phyloP scores from a whole-genome alignment of 2,797 vertebrate species.

The Chloroceryle amazona region DNA sequence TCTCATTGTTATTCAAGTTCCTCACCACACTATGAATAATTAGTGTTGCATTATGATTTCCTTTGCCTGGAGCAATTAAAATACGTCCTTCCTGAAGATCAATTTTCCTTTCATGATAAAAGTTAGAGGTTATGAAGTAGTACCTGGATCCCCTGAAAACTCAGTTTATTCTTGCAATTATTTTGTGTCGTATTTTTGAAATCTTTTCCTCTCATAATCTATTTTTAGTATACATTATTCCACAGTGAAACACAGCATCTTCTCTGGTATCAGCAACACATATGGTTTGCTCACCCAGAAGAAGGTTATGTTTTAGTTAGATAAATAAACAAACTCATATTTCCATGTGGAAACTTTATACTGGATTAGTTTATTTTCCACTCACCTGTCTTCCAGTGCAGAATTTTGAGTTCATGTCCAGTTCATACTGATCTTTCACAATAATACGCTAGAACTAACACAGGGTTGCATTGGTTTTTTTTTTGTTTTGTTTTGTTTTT shows the following conservation, averaged over 20 bases:
- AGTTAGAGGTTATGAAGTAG: neutral
- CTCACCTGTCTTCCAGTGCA: neutral
- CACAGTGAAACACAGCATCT: neutral
- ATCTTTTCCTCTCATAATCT: neutral
- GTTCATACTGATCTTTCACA: neutral
- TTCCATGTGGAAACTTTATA: neutral
- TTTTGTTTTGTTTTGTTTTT: too few relatives aligned
- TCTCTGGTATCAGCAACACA: neutral
- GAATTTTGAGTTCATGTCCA: neutral
- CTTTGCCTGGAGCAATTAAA: neutral
- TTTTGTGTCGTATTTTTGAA: neutral
- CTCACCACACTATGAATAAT: neutral
- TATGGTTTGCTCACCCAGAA: neutral
- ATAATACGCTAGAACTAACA: neutral
- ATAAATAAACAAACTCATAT: accelerated
- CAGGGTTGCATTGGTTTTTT: neutral
- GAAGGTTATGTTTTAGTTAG: neutral
- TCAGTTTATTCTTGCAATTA: neutral
- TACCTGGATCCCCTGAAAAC: neutral
- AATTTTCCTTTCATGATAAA: neutral
- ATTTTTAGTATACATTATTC: neutral
- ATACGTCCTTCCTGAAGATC: neutral
- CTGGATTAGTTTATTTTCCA: neutral
- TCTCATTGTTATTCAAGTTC: neutral
- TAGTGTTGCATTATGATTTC: neutral